Conservation (phyloP, 2,113 vertebrate genomes). For the Chitala chitala region DNA sequence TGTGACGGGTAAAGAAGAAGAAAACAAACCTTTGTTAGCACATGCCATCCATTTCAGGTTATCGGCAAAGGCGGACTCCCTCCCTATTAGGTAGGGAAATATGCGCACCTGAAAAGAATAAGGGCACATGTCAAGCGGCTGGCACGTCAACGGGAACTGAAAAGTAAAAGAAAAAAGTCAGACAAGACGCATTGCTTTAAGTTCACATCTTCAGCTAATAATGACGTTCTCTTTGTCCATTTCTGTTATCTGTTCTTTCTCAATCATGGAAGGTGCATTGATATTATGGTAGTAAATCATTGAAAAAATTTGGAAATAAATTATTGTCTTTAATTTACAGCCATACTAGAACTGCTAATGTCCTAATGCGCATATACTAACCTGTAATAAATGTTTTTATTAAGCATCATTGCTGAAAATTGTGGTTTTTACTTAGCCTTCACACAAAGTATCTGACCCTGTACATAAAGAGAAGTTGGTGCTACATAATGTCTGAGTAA, state of each 20-base stretch:
- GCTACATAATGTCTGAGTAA: not conserved
- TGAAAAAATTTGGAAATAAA: too few species aligned
- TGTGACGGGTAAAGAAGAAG: slow-evolving; percentile 27
- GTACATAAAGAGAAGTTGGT: not conserved
- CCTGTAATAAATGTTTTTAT: too few species aligned
- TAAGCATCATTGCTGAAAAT: too few species aligned
- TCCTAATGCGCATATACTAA: too few species aligned
- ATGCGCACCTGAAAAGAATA: slow-evolving; percentile 59
- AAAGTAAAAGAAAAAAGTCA: not conserved
- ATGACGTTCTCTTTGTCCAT: not conserved
- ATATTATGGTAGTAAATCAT: too few species aligned
- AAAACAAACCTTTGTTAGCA: slow-evolving; percentile 90
- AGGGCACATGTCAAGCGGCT: not conserved
- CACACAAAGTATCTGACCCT: not conserved
- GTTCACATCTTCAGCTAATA: not conserved
- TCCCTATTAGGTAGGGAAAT: slow-evolving; percentile 69
- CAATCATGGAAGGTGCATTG: too few species aligned
- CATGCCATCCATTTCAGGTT: slow-evolving; percentile 99
- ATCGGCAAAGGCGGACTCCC: slow-evolving; percentile 82
- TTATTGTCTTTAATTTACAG: too few species aligned
- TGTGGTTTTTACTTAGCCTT: too few species aligned
- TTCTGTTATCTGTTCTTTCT: too few species aligned
- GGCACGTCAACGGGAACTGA: not conserved
- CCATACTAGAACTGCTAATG: too few species aligned
- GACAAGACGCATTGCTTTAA: too few species aligned